Base-by-base conservation (phyloP, 2,888 invertebrate genomes). In the Dastarcus helophoroides region DNA sequence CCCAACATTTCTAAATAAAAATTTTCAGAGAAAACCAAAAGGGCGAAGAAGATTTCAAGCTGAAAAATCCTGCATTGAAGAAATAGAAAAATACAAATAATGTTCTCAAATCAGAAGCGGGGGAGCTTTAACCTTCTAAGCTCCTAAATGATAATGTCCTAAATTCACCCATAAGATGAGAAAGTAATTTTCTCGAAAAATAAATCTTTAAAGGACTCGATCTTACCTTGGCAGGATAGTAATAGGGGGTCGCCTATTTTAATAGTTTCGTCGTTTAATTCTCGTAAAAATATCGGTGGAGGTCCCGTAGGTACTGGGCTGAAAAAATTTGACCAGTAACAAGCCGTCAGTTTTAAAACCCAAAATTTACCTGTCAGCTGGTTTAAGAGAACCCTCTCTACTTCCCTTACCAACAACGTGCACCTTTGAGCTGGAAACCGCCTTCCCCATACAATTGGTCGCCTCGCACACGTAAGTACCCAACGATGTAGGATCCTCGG, bases 401-500 rank as follows among this genome's bases (percentile, higher is more conserved):
- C 76, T 78, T 32, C 74, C 75, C 37, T 73, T 74, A 9, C 82
- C 82, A 29, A 79, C 73, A 6, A 86, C 81, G 51, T 84, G 84
- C 7, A 89, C 82, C 58, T 78, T 80, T 3, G 86, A 86, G 15
- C 82, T 81, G 31, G 86, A 86, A 51, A 79, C 77, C 1, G 81
- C 75, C 38, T 76, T 73, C 13, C 89, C 89, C 83, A 89, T 85
- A 55, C 88, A 88, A 62, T 89, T 89, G 30, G 78, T 70, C 0
- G 88, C 89, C 55, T 88, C 84, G 48, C 89, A 89, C 0, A 83
- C 82, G 56, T 89, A 89, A 0, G 82, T 83, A 14, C 89, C 89
- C 33, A 89, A 64, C 0, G 86, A 85, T 0, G 85, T 85, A 3
- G 85, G 83, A 54, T 89, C 88, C 35, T 82, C 78, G 0, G 80